Percentiles rank a stretch among this genome's conserved stretches.
phyloP scores from a whole-genome alignment of 2,113 vertebrate genomes.

The Amblyornis subalaris region DNA sequence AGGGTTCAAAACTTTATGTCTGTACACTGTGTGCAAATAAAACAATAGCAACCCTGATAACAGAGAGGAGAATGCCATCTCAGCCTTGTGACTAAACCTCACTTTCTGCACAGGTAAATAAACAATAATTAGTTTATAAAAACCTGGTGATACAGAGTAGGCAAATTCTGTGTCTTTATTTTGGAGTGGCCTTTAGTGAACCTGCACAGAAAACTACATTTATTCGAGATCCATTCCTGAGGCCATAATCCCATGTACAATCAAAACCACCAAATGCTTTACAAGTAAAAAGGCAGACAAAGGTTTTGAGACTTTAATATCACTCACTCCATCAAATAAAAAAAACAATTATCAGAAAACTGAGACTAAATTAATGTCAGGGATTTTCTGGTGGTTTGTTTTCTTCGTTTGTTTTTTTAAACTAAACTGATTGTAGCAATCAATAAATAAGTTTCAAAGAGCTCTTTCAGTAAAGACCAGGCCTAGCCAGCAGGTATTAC shows the following conservation, averaged over 20 bases:
- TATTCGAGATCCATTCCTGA: neutral
- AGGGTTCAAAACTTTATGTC: neutral
- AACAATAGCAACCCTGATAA: neutral
- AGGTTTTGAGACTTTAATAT: neutral
- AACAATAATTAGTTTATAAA: neutral
- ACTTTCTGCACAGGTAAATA: neutral
- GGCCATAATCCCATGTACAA: neutral
- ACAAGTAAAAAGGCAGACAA: neutral
- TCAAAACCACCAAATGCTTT: neutral
- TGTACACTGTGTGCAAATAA: neutral
- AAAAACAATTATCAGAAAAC: neutral
- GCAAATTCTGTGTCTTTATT: neutral
- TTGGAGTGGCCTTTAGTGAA: neutral
- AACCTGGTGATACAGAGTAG: neutral
- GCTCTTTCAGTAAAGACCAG: slow-evolving; percentile 19
- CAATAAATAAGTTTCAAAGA: slow-evolving; percentile 49
- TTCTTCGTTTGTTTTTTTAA: neutral
- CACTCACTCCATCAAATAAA: neutral
- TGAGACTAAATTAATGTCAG: neutral
- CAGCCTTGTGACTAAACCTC: neutral
- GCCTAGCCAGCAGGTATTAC: slow-evolving; percentile 23
- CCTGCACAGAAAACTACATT: neutral
- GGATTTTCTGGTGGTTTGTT: neutral
- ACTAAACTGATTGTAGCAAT: slow-evolving; percentile 3
- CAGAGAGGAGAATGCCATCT: neutral